Percentiles rank a stretch among this genome's conserved stretches.
These are phyloP conservation scores for Orius insidiosus DNA, from an alignment of 1,140 invertebrate species.

Conservation along the genomic window DNA sequence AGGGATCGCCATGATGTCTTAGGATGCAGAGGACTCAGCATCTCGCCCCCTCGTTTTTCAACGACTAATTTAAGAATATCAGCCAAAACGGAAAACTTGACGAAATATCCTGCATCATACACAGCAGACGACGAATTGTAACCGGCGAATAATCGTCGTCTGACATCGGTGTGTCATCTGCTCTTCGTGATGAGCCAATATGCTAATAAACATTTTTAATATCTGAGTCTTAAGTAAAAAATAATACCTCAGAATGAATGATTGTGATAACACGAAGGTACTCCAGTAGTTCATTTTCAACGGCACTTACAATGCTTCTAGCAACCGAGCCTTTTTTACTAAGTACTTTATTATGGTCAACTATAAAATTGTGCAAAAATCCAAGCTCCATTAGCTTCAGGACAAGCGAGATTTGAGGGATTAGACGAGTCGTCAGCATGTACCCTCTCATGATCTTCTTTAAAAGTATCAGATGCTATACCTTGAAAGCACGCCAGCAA, in stretches of 20 bases:
- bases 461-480: slow-evolving; percentile 57
- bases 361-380: slow-evolving; percentile 65
- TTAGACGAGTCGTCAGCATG: background rate
- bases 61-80: slow-evolving; percentile 26
- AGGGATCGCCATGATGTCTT: slow-evolving; percentile 8
- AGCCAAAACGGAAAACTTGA: slow-evolving; percentile 54
- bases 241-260: slow-evolving; percentile 42
- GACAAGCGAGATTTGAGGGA: slow-evolving; percentile 13
- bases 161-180: slow-evolving; percentile 23
- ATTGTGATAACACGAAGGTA: slow-evolving; percentile 77
- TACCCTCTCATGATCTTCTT: slow-evolving; percentile 44
- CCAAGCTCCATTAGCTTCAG: slow-evolving; percentile 63
- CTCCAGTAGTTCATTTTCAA: slow-evolving; percentile 66
- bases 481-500: slow-evolving; percentile 69
- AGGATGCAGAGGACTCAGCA: slow-evolving; percentile 5
- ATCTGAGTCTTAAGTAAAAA: no score
- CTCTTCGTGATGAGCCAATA: slow-evolving; percentile 14
- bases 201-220: slow-evolving; percentile 10
- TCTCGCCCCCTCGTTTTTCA: background rate
- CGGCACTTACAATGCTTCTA: slow-evolving; percentile 70
- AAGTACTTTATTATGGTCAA: slow-evolving; percentile 45
- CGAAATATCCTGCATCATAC: slow-evolving; percentile 65
- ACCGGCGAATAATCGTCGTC: slow-evolving; percentile 28
- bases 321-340: slow-evolving; percentile 57
- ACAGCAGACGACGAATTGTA: slow-evolving; percentile 48